phyloP scores from a whole-genome alignment of 1,140 invertebrate species.

The Aradophagus sp. region DNA sequence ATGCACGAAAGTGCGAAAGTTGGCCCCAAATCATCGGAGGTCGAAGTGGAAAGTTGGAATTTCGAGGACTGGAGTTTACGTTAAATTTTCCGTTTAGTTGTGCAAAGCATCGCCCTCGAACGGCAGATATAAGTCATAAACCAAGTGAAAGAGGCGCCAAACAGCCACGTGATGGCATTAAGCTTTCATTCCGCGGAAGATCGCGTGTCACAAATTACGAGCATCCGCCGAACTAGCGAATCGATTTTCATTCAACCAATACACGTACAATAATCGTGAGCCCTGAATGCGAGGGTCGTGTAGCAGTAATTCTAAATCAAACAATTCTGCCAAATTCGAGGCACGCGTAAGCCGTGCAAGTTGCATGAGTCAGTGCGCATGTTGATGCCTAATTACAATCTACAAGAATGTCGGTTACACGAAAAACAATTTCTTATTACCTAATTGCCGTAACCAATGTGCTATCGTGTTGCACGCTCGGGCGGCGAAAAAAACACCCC shows the following conservation, averaged over 20 bases:
- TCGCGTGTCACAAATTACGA: conserved; percentile 72
- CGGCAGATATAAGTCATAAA: conserved; percentile 27
- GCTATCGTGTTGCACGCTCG: conserved; percentile 30
- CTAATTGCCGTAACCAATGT: conserved; percentile 31
- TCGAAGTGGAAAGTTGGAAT: too few relatives aligned
- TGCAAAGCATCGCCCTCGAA: too few relatives aligned
- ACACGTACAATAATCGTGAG: conserved; percentile 44
- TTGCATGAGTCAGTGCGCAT: conserved; percentile 42
- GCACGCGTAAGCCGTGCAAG: conserved; percentile 39
- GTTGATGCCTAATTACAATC: conserved; percentile 53
- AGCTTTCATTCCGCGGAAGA: conserved; percentile 66
- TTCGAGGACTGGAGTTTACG: too few relatives aligned
- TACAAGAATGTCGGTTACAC: conserved; percentile 42
- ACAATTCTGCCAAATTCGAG: conserved; percentile 53
- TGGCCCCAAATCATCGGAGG: too few relatives aligned
- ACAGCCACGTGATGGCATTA: conserved; percentile 63
- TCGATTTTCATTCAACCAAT: conserved; percentile 67
- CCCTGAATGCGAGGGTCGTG: conserved; percentile 29
- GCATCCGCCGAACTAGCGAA: conserved; percentile 62
- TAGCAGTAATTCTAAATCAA: conserved; percentile 58
- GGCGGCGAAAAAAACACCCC: conserved; percentile 5
- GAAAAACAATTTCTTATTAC: conserved; percentile 50
- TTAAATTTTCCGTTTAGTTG: too few relatives aligned
- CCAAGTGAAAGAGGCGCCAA: conserved; percentile 51
- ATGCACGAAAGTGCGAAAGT: too few relatives aligned